Evolutionary conservation across 2,888 invertebrate species (phyloP).

Genomic region (Octonoba sinensis): DNA sequence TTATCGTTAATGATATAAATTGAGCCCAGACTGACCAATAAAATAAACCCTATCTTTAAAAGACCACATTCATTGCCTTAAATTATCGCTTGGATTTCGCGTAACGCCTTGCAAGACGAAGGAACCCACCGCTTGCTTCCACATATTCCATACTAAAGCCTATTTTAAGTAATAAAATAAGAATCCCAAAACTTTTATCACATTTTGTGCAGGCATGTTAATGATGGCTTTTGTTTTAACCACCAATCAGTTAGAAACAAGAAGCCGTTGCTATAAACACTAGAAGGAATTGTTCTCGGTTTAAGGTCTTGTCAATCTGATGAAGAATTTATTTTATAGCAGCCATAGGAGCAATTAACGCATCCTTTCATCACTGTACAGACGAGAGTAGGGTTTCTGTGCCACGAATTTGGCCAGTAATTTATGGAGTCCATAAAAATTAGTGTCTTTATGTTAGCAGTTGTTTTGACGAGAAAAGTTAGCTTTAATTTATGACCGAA

Average conservation of each 20-base stretch:
- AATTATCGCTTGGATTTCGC: conserved; percentile 8
- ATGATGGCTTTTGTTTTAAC: conserved; percentile 45
- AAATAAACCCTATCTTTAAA: conserved; percentile 2
- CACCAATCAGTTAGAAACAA: conserved; percentile 20
- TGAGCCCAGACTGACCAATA: conserved; percentile 20
- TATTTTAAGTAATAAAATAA: conserved; percentile 34
- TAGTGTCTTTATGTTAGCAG: conserved; percentile 1
- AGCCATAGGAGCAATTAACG: conserved; percentile 51
- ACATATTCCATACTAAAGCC: conserved; percentile 42
- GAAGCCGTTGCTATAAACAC: conserved; percentile 19
- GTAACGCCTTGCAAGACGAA: conserved; percentile 17
- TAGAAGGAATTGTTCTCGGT: conserved; percentile 31
- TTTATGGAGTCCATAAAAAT: conserved; percentile 54
- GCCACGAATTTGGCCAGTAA: conserved; percentile 15
- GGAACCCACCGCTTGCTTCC: conserved; percentile 34
- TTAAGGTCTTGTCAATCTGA: conserved; percentile 13
- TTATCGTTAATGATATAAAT: conserved; percentile 25
- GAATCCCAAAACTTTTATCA: conserved; percentile 34
- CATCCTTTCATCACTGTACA: conserved; percentile 21
- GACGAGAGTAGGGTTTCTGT: not conserved
- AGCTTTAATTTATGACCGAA: conserved; percentile 24
- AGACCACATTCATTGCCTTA: not conserved
- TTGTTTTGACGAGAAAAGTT: conserved; percentile 35
- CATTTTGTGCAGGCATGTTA: conserved; percentile 23
- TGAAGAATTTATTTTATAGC: conserved; percentile 54